phyloP scores from a whole-genome alignment of 1,140 invertebrate genomes.

The Ylistrum balloti region DNA sequence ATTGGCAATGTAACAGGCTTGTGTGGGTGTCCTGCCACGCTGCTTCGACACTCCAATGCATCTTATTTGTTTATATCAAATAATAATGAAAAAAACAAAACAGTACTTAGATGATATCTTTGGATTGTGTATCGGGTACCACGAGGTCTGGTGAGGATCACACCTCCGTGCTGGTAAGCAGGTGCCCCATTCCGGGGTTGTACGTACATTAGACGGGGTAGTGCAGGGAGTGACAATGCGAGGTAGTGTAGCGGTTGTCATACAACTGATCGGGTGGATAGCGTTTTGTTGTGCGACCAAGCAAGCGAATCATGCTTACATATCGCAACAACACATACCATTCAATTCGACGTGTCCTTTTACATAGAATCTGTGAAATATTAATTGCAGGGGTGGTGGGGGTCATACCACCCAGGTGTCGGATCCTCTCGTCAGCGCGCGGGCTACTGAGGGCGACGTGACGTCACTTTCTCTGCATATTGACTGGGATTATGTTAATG shows the following conservation, averaged over 20 bases:
- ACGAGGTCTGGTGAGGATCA: neutral
- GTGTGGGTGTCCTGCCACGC: slow-evolving; percentile 7
- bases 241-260: slow-evolving; percentile 37
- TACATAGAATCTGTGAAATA: slow-evolving; percentile 39
- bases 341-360: slow-evolving; percentile 18
- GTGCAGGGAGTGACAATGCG: neutral
- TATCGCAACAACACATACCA: slow-evolving; percentile 38
- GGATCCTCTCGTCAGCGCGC: neutral
- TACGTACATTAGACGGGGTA: neutral
- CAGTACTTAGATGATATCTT: slow-evolving; percentile 34
- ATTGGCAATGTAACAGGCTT: slow-evolving; percentile 12
- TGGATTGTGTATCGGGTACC: slow-evolving; percentile 15
- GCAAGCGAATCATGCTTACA: slow-evolving; percentile 31
- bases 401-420: slow-evolving; percentile 20
- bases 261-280: slow-evolving; percentile 26
- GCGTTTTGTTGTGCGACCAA: slow-evolving; percentile 30
- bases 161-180: slow-evolving; percentile 30
- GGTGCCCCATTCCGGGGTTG: slow-evolving; percentile 36
- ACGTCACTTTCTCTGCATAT: slow-evolving; percentile 6
- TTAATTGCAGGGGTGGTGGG: slow-evolving; percentile 29
- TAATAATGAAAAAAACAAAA: neutral
- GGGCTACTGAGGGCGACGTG: neutral
- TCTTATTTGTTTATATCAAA: slow-evolving; percentile 36
- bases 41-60: neutral
- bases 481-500: neutral